Conservation (phyloP, 1,140 invertebrate species). For the Drosophila jambulina region DNA sequence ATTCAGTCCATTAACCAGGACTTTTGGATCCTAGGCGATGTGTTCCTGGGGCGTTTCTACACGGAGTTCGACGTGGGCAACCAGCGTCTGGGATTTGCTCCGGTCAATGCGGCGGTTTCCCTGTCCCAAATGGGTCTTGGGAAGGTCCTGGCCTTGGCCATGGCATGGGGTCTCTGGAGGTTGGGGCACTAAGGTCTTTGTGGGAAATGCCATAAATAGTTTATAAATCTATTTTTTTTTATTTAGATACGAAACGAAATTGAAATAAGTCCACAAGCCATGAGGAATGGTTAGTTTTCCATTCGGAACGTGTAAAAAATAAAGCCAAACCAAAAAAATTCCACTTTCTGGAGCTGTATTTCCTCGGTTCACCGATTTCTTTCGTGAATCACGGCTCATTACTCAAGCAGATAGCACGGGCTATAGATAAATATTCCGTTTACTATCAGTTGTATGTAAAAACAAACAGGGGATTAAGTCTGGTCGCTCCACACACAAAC, state of each 20-base stretch:
- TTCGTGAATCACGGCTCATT: conserved; percentile 9
- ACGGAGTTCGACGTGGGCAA: conserved; percentile 90
- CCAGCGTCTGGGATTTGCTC: conserved; percentile 88
- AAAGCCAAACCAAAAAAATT: neutral
- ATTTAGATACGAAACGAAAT: neutral
- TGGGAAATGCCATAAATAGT: neutral
- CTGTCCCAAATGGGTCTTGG: neutral
- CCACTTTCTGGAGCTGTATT: neutral
- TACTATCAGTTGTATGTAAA: conserved; percentile 14
- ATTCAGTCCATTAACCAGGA: conserved; percentile 42
- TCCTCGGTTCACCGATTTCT: neutral
- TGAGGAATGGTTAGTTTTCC: neutral
- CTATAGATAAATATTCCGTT: conserved; percentile 13
- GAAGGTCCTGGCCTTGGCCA: neutral
- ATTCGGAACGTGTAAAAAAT: neutral
- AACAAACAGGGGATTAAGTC: conserved; percentile 15
- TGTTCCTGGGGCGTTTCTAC: conserved; percentile 90
- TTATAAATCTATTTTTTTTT: neutral
- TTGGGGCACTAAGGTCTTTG: neutral
- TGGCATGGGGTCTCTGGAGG: neutral
- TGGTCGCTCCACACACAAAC: neutral
- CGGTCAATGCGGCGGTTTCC: conserved; percentile 37
- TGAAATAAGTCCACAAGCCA: neutral
- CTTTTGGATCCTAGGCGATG: conserved; percentile 86
- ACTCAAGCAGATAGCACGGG: conserved; percentile 18